Evolutionary conservation across 2,888 invertebrate species (phyloP), one percentile per base, ranked within the genome.

Genomic region (Ryuthela nishihirai): DNA sequence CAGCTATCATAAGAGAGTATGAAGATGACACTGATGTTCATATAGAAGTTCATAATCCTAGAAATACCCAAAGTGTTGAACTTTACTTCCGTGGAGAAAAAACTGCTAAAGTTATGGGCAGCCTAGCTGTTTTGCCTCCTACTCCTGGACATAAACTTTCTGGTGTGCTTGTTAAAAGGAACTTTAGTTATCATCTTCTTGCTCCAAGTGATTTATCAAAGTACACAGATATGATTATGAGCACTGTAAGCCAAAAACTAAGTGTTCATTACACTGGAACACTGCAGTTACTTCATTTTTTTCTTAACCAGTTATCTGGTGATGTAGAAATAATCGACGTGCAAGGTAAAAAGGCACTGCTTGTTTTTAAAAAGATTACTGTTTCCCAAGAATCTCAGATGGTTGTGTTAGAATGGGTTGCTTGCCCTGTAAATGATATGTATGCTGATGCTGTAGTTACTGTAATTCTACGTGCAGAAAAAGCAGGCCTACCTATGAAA

Each of bases 91-190:
- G 94, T 36, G 99, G 98, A 21, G 98, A 99, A 74, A 98, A 97
- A 78, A 95, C 93, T 3, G 98, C 98, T 2, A 99, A 99, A 80
- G 94, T 90, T 42, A 95, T 99, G 85, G 99, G 99, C 0, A 81
- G 83, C 1, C 76, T 99, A 62, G 98, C 98, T 0, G 80, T 88
- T 69, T 84, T 86, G 45, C 82, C 84, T 39, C 91, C 95, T 0
- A 81, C 81, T 66, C 83, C 89, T 0, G 88, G 86, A 12, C 82
- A 85, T 55, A 80, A 82, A 60, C 76, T 99, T 4, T 91, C 95
- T 5, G 99, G 99, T 0, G 85, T 99, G 55, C 78, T 99, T 36
- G 93, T 99, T 2, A 97, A 97, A 75, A 81, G 97, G 53, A 98
- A 99, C 76, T 99, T 99, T 74, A 97, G 94, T 76, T 99, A 98